These are phyloP conservation scores for Dolichallabes microphthalmus DNA, from an alignment of 2,113 vertebrate genomes.

Conservation along the genomic window DNA sequence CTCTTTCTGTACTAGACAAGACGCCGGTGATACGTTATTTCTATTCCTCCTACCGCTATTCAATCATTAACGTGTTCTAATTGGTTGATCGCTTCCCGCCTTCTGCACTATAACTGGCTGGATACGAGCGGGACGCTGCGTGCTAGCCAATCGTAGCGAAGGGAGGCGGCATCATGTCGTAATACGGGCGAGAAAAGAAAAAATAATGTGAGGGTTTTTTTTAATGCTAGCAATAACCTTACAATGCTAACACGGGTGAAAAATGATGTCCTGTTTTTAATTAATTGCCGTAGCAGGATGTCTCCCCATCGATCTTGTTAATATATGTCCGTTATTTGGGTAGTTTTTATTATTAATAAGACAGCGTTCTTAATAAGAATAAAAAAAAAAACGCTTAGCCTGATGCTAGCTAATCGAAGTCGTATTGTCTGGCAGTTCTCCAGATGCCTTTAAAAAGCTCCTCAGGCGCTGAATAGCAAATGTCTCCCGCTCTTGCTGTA, in stretches of 20 bases:
- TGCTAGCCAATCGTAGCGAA: background rate
- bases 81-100: background rate
- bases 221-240: background rate
- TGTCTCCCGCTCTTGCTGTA: background rate
- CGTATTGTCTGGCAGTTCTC: constrained; percentile 57
- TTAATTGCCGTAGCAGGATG: background rate
- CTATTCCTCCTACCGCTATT: background rate
- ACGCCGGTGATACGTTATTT: constrained; percentile 14
- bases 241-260: background rate
- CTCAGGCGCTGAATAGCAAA: background rate
- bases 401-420: constrained; percentile 43
- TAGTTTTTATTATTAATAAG: background rate
- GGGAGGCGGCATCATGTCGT: constrained; percentile 38
- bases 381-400: background rate
- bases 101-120: background rate
- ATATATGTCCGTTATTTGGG: background rate
- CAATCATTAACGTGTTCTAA: background rate
- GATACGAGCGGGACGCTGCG: background rate
- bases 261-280: background rate
- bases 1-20: constrained; percentile 8
- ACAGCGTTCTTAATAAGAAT: constrained; percentile 4
- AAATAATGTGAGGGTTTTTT: constrained; percentile 12
- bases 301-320: background rate
- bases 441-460: constrained; percentile 35
- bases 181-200: constrained; percentile 1